Base-by-base conservation (phyloP, 1,140 invertebrate species). In the Listronotus oregonensis region DNA sequence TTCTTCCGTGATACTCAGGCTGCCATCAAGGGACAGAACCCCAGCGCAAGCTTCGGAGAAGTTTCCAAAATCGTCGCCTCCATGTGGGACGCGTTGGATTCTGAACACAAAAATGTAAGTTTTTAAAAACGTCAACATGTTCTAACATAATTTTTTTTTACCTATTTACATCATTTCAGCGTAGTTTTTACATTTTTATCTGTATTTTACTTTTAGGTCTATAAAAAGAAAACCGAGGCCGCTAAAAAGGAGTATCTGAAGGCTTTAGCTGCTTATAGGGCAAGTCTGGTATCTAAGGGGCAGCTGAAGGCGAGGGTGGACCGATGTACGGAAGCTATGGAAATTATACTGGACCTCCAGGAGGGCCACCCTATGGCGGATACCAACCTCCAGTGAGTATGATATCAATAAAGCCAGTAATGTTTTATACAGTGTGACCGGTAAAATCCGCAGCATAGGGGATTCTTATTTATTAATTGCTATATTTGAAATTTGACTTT, bases 1-100 rank as follows among this genome's bases (percentile, higher is more conserved):
- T 99, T 99, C 84, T 99, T 98, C 83, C 89, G 96, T 65, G 96
- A 99, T 79, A 98, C 95, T 11, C 96, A 98, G 80, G 95, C 94
- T 27, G 94, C 94, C 52, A 98, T 99, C 98, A 98, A 80, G 93
- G 93, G 66, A 92, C 97, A 82, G 97, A 97, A 82, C 95, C 96
- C 4, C 21, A 94, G 92, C 77, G 95, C 95, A 15, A 96, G 92
- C 78, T 97, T 98, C 80, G 95, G 96, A n/a, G 96, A 99, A 82
- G 94, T 99, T 34, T 97, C 95, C 4, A 97, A 97, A 83, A 98
- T 98, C 71, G 96, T 98, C 0, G 94, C 95, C 12, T 96, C 94
- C 9, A 97, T 98, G 95, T 99, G 96, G 96, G 96, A 98, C 75
- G 90, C 89, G 6, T 82, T 99, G 60, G 95, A 97, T 77, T 90